Conservation (phyloP, 2,888 invertebrate genomes). For the Dione vanillae region DNA sequence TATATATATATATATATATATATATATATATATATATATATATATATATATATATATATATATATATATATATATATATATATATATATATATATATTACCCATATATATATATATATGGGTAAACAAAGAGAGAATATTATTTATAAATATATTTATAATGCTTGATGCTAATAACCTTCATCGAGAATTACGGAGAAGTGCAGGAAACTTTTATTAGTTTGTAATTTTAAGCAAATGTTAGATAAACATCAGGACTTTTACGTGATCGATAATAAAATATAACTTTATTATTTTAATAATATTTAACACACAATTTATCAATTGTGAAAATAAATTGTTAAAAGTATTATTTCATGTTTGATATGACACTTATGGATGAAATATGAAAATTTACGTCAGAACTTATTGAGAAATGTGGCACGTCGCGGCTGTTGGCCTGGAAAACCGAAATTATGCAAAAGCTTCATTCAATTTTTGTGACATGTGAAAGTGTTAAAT, state of each 20-base stretch:
- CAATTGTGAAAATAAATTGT: neutral
- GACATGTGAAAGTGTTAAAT: neutral
- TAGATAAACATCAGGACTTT: neutral
- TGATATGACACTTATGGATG: neutral
- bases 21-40: too few relatives aligned
- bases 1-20: too few relatives aligned
- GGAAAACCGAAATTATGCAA: slow-evolving; percentile 1
- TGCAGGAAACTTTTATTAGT: slow-evolving; percentile 23
- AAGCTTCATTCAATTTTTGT: neutral
- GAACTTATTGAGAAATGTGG: neutral
- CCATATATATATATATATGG: too few relatives aligned
- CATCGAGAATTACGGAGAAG: neutral
- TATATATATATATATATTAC: too few relatives aligned
- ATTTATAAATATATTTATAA: too few relatives aligned
- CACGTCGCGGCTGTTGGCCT: neutral
- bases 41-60: too few relatives aligned
- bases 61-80: too few relatives aligned
- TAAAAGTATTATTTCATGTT: neutral
- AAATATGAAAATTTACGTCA: neutral
- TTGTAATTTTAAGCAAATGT: slow-evolving; percentile 20
- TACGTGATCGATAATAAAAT: slow-evolving; percentile 5
- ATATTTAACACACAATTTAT: neutral
- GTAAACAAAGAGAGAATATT: too few relatives aligned
- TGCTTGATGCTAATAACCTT: slow-evolving; percentile 10
- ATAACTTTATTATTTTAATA: slow-evolving; percentile 4